These are phyloP conservation scores for Drosophila kanekoi DNA, from an alignment of 2,888 invertebrate genomes.

Conservation along the genomic window DNA sequence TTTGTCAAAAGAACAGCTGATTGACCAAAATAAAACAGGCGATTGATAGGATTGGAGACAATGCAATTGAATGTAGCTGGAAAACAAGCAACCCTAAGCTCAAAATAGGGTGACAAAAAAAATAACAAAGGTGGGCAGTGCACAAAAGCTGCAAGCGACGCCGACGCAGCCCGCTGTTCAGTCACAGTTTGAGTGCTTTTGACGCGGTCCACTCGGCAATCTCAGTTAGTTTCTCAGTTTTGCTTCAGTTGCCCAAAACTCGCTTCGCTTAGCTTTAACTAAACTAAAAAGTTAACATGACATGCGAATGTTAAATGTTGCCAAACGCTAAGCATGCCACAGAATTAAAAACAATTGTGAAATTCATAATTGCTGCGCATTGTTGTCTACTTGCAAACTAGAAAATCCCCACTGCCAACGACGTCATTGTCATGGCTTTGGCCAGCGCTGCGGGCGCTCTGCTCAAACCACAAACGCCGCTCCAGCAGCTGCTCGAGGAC, in stretches of 20 bases:
- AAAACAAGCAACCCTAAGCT: conserved; percentile 39
- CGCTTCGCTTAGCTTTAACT: conserved; percentile 8
- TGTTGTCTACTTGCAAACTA: conserved; percentile 12
- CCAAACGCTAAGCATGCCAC: conserved; percentile 19
- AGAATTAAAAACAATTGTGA: conserved; percentile 47
- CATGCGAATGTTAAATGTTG: conserved; percentile 14
- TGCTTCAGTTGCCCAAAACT: conserved; percentile 24
- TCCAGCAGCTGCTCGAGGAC: conserved; percentile 95
- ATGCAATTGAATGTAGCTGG: conserved; percentile 42
- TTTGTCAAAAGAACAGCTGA: conserved; percentile 45
- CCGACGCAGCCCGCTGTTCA: conserved; percentile 15
- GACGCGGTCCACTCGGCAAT: conserved; percentile 19
- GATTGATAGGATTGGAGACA: conserved; percentile 18
- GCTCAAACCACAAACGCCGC: conserved; percentile 87
- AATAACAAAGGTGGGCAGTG: conserved; percentile 37
- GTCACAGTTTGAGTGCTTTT: conserved; percentile 20
- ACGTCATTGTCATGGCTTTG: conserved; percentile 73
- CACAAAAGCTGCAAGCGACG: conserved; percentile 43
- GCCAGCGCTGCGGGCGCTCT: conserved; percentile 83
- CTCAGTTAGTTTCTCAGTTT: conserved; percentile 16
- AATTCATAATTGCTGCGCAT: conserved; percentile 38
- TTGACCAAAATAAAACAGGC: conserved; percentile 15
- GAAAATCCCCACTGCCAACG: conserved; percentile 17
- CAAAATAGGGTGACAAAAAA: conserved; percentile 22
- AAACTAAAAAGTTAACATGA: conserved; percentile 1